A percentile compares a stretch with the other conserved stretches of the same genome.
phyloP scores from a whole-genome alignment of 1,140 invertebrate species.

The Drosophila arizonae region DNA sequence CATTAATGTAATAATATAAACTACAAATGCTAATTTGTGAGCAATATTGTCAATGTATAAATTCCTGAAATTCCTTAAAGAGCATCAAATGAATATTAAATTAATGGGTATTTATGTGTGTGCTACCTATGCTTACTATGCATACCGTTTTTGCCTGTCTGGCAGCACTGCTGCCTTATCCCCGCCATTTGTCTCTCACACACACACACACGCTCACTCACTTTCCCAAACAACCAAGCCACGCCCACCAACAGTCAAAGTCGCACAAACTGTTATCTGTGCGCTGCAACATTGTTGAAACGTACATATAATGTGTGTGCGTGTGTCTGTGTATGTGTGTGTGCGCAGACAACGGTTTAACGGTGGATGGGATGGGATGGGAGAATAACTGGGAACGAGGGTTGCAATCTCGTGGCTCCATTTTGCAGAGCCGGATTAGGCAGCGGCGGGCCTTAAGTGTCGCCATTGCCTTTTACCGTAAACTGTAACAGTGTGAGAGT shows the following conservation, averaged over 20 bases:
- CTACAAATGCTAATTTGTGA: no score
- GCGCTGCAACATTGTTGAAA: conserved; percentile 55
- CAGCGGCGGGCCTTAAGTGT: conserved; percentile 64
- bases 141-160: conserved; percentile 6
- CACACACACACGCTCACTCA: conserved; percentile 25
- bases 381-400: conserved; percentile 22
- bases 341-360: conserved; percentile 12
- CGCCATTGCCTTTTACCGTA: conserved; percentile 64
- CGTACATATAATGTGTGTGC: background rate
- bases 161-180: conserved; percentile 21
- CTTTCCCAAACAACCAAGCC: conserved; percentile 15
- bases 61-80: no score
- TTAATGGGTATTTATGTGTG: background rate
- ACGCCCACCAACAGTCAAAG: conserved; percentile 40
- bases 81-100: no score
- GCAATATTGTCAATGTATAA: no score
- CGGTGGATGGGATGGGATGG: conserved; percentile 10
- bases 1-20: no score
- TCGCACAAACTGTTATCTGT: conserved; percentile 41
- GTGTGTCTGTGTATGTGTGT: background rate
- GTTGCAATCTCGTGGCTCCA: conserved; percentile 52
- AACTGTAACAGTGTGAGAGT: conserved; percentile 28
- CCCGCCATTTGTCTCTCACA: conserved; percentile 16
- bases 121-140: background rate
- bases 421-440: conserved; percentile 67